Base-by-base conservation (phyloP, 2,888 invertebrate species). In the Ophion ventricosus region DNA sequence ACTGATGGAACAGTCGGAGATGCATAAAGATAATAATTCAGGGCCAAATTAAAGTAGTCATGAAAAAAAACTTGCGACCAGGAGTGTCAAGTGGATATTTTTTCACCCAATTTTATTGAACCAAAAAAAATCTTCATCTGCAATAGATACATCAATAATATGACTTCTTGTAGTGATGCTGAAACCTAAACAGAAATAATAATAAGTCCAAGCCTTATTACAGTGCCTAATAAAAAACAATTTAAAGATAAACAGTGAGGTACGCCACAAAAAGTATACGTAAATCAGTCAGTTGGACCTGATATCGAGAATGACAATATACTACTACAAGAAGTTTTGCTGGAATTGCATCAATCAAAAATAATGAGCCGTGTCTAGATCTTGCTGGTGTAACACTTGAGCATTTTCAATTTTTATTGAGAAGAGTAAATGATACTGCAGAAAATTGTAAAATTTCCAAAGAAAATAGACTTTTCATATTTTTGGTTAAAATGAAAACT, bases 401-500 rank as follows among this genome's bases (percentile, higher is more conserved):
- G 29, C 72, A 69, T 72, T 87, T 85, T 56, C 29, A 82, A 66
- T 84, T 83, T 80, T 83, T 80, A 73, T 79, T 82, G 59, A 72
- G 57, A n/a, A 73, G 23, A 40, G 25, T 40, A 40, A n/a, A n/a
- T n/a, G 23, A 74, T 67, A 14, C 73, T 64, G 25, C 72, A 75
- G 70, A 84, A n/a, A 85, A 80, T 40, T 77, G 35, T 49, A 59
- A 80, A 78, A 56, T 87, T 29, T 69, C 77, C 11, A 81, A 78
- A 66, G 75, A 87, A 66, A 81, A 88, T 77, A 54, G 83, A 61
- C 80, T 88, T 20, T 79, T 88, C 26, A 83, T 88, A 49, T 88
- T 88, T 82, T 77, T 87, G 61, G 72, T 87, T 10, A 87, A 87
- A 85, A 82, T 88, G 77, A 87, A 88, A 77, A 83, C 75, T 29